phyloP scores from a whole-genome alignment of 37 sponge, comb jelly and placozoan species.

The Cliona cf. orientalis region DNA sequence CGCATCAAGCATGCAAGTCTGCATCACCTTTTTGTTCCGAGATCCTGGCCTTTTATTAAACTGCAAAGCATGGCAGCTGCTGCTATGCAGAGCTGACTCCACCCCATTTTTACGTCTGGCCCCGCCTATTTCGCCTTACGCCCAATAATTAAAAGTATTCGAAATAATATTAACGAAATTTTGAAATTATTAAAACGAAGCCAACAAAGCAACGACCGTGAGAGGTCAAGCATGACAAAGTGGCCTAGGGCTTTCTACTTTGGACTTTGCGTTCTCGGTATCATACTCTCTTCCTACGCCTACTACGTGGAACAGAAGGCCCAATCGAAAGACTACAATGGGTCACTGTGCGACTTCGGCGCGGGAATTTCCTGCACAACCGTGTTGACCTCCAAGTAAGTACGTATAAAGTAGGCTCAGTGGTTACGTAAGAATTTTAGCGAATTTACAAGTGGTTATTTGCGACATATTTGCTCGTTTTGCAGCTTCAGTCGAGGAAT shows the following conservation, averaged over 20 bases:
- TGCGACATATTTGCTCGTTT: too few relatives aligned
- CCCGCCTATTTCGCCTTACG: too few relatives aligned
- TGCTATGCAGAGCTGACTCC: too few relatives aligned
- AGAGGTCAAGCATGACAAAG: neutral
- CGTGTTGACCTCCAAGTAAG: constrained; percentile 69
- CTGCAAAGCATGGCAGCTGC: too few relatives aligned
- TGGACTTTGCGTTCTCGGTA: constrained; percentile 1
- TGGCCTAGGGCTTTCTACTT: neutral
- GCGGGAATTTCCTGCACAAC: constrained; percentile 51
- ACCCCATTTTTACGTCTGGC: too few relatives aligned
- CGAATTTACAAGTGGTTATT: neutral
- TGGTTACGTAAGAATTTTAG: neutral
- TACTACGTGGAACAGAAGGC: constrained; percentile 51
- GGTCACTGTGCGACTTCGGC: constrained; percentile 66
- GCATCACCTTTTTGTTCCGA: too few relatives aligned
- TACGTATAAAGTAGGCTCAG: neutral
- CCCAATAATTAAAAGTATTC: too few relatives aligned
- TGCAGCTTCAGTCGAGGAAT: constrained; percentile 53
- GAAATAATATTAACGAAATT: too few relatives aligned
- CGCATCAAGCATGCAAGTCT: too few relatives aligned
- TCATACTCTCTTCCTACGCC: constrained; percentile 45
- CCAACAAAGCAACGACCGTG: too few relatives aligned
- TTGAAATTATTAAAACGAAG: too few relatives aligned
- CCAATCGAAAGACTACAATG: constrained; percentile 25
- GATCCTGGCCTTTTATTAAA: too few relatives aligned